Evolutionary conservation across 2,113 vertebrate species (phyloP).

Genomic region (Embiotoca jacksoni): DNA sequence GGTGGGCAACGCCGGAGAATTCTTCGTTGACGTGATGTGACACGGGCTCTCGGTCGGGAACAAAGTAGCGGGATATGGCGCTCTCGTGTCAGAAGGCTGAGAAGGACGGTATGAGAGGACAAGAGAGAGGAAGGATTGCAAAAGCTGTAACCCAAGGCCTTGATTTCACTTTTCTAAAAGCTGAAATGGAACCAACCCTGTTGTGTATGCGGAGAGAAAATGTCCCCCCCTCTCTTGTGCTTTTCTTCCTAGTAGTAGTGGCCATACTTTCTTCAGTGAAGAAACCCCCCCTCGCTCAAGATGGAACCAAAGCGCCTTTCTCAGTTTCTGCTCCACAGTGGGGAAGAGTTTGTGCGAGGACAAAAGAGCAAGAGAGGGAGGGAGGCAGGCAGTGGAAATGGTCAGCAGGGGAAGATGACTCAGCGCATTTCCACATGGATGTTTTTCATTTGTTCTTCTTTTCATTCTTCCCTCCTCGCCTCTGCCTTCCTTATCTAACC

Average conservation of each 20-base stretch:
- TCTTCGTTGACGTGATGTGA: conserved; percentile 99
- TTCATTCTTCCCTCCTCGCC: conserved; percentile 58
- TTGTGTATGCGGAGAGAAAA: conserved; percentile 60
- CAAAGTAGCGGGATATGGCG: conserved; percentile 47
- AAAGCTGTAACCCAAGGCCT: conserved; percentile 34
- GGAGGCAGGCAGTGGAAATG: conserved; percentile 46
- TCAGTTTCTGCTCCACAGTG: conserved; percentile 53
- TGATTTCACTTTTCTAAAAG: conserved; percentile 43
- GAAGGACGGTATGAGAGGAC: conserved; percentile 31
- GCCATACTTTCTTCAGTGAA: conserved; percentile 86
- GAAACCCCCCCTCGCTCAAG: conserved; percentile 68
- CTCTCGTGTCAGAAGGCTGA: conserved; percentile 32
- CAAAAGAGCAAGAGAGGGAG: conserved; percentile 38
- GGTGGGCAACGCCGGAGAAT: conserved; percentile 98
- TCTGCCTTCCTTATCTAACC: conserved; percentile 65
- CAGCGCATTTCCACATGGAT: conserved; percentile 69
- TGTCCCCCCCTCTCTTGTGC: conserved; percentile 53
- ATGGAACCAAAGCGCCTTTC: conserved; percentile 79
- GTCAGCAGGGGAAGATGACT: conserved; percentile 66
- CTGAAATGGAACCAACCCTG: conserved; percentile 52
- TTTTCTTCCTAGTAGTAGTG: conserved; percentile 68
- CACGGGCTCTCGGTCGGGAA: conserved; percentile 23
- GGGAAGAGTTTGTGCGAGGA: conserved; percentile 65
- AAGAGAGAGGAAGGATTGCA: conserved; percentile 38
- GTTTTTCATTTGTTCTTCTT: conserved; percentile 71